Conservation (phyloP, 1,140 invertebrate genomes). For the Drosophila pectinifera region DNA sequence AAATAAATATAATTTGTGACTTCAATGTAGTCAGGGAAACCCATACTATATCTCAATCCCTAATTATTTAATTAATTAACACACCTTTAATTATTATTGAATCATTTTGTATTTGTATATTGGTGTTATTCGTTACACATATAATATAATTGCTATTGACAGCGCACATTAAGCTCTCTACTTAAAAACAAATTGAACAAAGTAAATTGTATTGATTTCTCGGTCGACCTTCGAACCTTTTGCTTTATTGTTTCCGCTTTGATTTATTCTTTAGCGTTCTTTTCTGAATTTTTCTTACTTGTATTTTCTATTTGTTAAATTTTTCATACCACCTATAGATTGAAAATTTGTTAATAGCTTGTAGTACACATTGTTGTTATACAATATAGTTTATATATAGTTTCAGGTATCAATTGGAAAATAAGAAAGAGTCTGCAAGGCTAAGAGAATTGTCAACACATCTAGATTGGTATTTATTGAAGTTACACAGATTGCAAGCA, state of each 20-base stretch:
- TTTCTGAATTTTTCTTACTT: conserved; percentile 9
- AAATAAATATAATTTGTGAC: too few species aligned
- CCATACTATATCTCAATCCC: too few species aligned
- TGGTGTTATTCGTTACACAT: conserved; percentile 69
- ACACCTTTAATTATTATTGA: conserved; percentile 59
- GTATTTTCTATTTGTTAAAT: conserved; percentile 25
- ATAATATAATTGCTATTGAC: conserved; percentile 75
- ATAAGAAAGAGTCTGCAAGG: conserved; percentile 44
- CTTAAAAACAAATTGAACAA: conserved; percentile 73
- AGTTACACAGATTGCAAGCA: conserved; percentile 32
- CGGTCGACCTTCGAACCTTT: conserved; percentile 7
- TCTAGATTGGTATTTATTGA: conserved; percentile 57
- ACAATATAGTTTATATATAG: conserved; percentile 52
- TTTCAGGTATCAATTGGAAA: conserved; percentile 77
- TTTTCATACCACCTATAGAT: conserved; percentile 68
- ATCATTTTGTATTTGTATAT: conserved; percentile 70
- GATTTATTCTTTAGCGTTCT: conserved; percentile 12
- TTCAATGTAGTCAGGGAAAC: too few species aligned
- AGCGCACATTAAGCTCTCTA: conserved; percentile 81
- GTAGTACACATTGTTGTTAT: conserved; percentile 52
- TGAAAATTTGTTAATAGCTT: conserved; percentile 74
- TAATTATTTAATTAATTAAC: neutral
- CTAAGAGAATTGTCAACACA: conserved; percentile 60
- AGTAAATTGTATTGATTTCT: conserved; percentile 53
- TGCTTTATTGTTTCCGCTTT: conserved; percentile 22